Base-by-base conservation (phyloP, 2,888 invertebrate genomes). In the Leucoma salicis region DNA sequence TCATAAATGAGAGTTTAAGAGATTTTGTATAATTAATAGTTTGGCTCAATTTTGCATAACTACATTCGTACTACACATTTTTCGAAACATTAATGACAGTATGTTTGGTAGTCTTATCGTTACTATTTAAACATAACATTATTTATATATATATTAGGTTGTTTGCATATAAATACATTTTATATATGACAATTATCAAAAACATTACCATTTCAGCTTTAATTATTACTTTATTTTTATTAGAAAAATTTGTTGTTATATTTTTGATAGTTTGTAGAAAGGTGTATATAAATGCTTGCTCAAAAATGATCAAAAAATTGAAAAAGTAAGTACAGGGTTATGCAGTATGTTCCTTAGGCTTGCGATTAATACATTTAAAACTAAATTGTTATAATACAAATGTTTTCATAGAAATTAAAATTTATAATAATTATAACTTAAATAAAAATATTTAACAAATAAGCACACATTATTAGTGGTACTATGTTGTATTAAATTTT, bases 201-300 rank as follows among this genome's bases (percentile, higher is more conserved):
- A 27, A 27, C 64, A 74, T 75, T 78, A 78, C 78, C 78, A 77
- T 65, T 56, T 60, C 68, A 77, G 78, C 78, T 78, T 78, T 78
- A 78, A 78, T 70, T 65, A 58, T 29, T 12, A n/a, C 29, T 3
- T 13, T 29, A 29, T 32, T 44, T 58, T 47, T 29, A 13, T 29
- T 3, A 28, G 13, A 10, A 4, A 29, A 29, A 29, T 3, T n/a
- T n/a, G 12, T 29, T 5, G 2, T 29, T 13, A 13, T 12, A 29
- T 5, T 13, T 27, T 21, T 21, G 21, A 21, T 21, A n/a, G 13
- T 47, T 58, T 50, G 37, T 42, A 37, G 41, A 44, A 46, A 46
- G 46, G 11, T 55, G 41, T 55, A 54, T 52, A 54, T 56, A 53
- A 45, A 38, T 31, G 62, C 66, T 76, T 76, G 77, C 76, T 78